Base-by-base conservation (phyloP, 1,140 invertebrate genomes). In the Drosophila biarmipes region DNA sequence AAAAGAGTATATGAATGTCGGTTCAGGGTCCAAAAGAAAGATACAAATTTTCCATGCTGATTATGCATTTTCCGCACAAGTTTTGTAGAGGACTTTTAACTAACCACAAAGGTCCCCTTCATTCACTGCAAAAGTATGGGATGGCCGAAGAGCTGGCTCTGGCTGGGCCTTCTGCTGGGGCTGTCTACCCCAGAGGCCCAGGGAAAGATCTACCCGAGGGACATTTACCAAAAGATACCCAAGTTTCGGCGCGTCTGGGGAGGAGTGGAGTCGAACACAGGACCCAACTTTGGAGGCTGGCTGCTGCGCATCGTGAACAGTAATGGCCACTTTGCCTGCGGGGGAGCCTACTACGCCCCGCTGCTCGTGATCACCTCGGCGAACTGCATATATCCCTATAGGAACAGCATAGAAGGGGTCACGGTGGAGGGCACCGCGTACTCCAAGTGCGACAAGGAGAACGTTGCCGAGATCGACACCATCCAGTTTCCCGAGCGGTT, bases 281-380 rank as follows among this genome's bases (percentile, higher is more conserved):
- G 63, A 1, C n/a, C 14, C 0, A 72, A 71, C 27, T 38, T 52
- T 1, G 45, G 56, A 0, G 67, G 73, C 3, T 78, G 73, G 73
- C 12, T 76, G 14, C 12, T 78, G 10, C 61, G 53, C 0, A 76
- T 78, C 12, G 27, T 52, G 2, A 52, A 56, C 6, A 34, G 24
- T 2, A 12, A 72, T 11, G 76, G 73, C 3, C n/a, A 24, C 7
- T 76, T 78, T 38, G 53, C 37, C 7, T 78, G 76, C n/a, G 55
- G 67, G 0, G 76, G 59, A 0, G 31, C 76, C 17, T 78, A 78
- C 27, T 58, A 64, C 19, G 7, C 76, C 0, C 73, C 76, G 0
- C 6, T 78, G 2, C 8, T 78, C 6, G 73, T 73, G 1, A 38
- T 78, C 3, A 66, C 76, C 27, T 78, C 76, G 6, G 76, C 35